phyloP scores from a whole-genome alignment of 2,888 invertebrate species.

The Lampropteryx suffumata region DNA sequence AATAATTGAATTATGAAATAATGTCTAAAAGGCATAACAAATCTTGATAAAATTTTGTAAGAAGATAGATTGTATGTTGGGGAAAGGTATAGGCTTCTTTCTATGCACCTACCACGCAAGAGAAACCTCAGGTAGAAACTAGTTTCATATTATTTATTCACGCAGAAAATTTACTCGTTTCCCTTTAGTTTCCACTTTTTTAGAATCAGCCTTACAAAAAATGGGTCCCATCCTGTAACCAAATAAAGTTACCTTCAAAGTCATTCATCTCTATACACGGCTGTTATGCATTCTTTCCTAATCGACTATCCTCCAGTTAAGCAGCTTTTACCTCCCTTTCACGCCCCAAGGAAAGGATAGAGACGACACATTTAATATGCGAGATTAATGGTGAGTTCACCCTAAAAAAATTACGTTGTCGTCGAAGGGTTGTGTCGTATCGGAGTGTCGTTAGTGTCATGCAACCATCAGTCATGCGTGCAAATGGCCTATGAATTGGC shows the following conservation, averaged over 20 bases:
- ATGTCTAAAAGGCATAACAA: no score
- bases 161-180: no score
- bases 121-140: no score
- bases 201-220: no score
- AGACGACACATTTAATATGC: conserved; percentile 35
- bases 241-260: conserved; percentile 5
- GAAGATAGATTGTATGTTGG: no score
- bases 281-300: conserved; percentile 27
- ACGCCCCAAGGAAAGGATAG: conserved; percentile 21
- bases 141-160: no score
- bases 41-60: no score
- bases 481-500: conserved; percentile 47
- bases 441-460: conserved; percentile 66
- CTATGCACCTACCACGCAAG: no score
- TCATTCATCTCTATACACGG: conserved; percentile 17
- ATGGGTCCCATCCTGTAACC: background rate
- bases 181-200: no score
- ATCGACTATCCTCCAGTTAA: conserved; percentile 26
- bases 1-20: no score
- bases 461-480: conserved; percentile 68
- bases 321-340: conserved; percentile 19
- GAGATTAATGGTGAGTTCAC: conserved; percentile 69
- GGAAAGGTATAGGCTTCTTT: no score
- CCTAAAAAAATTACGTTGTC: conserved; percentile 64
- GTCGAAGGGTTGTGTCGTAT: conserved; percentile 62